These are phyloP conservation scores for Amyelois transitella DNA, from an alignment of 1,140 invertebrate genomes.

Conservation along the genomic window DNA sequence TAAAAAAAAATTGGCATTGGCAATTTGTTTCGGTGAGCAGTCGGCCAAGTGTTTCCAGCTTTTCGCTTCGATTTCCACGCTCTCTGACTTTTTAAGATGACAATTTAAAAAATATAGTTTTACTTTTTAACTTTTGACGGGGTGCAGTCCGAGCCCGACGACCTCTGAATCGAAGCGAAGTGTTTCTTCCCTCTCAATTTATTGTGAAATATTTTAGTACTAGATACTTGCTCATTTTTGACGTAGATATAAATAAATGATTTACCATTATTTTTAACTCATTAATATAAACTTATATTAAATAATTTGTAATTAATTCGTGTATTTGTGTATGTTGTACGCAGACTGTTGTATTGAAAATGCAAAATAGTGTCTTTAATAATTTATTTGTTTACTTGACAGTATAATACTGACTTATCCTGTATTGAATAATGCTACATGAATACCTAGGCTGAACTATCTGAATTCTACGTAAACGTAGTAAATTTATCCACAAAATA, in stretches of 20 bases:
- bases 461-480: background rate
- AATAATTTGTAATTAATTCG: constrained; percentile 2
- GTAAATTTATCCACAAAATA: constrained; percentile 18
- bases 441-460: background rate
- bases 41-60: constrained; percentile 11
- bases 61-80: constrained; percentile 24
- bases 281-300: background rate
- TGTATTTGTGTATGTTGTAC: background rate
- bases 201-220: constrained; percentile 1
- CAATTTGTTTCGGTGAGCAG: constrained; percentile 8
- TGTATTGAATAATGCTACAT: background rate
- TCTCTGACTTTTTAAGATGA: background rate
- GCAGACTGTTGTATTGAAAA: background rate
- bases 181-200: background rate
- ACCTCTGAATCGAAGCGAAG: constrained; percentile 24
- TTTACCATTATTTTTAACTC: background rate
- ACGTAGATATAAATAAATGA: background rate
- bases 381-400: background rate
- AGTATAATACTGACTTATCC: background rate
- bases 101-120: background rate
- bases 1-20: too few species aligned
- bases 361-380: background rate
- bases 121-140: constrained; percentile 7
- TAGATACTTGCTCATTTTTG: constrained; percentile 3
- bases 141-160: constrained; percentile 35